These are phyloP conservation scores for Diaphora mendica DNA, from an alignment of 2,888 invertebrate genomes.

Conservation along the genomic window DNA sequence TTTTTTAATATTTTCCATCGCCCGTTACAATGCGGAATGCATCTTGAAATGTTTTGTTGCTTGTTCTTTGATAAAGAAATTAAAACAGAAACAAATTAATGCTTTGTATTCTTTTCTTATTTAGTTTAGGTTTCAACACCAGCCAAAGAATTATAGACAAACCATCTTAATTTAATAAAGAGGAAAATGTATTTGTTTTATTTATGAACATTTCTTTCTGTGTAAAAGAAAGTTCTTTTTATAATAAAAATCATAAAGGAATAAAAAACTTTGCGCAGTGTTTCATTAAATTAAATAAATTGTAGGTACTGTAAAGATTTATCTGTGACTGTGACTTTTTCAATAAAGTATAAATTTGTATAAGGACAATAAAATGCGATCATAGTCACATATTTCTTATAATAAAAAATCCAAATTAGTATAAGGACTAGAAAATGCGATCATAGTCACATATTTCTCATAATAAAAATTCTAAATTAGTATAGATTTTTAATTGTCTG, in stretches of 20 bases:
- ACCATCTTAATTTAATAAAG: slow-evolving; percentile 17
- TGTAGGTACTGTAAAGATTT: not conserved
- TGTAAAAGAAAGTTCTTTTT: not conserved
- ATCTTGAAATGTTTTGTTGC: slow-evolving; percentile 66
- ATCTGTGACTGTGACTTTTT: not conserved
- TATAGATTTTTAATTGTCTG: too few species aligned
- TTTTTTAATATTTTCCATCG: slow-evolving; percentile 60
- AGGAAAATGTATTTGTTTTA: slow-evolving; percentile 4
- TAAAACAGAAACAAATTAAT: slow-evolving; percentile 35
- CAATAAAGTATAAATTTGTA: not conserved
- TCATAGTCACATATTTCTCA: not conserved
- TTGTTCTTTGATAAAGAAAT: slow-evolving; percentile 42
- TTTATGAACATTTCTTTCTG: not conserved
- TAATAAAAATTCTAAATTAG: too few species aligned
- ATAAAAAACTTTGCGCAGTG: not conserved
- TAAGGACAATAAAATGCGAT: too few species aligned
- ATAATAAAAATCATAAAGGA: not conserved
- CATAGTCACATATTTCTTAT: not conserved
- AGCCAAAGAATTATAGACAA: slow-evolving; percentile 10
- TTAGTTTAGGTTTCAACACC: slow-evolving; percentile 14
- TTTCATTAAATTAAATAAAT: not conserved
- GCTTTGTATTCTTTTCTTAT: slow-evolving; percentile 12
- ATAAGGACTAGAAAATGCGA: too few species aligned
- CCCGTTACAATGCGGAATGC: slow-evolving; percentile 73
- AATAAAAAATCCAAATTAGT: too few species aligned